A percentile compares a stretch with the other conserved stretches of the same genome.
Conservation (phyloP, 1,140 invertebrate genomes). For the Drosophila navojoa region DNA sequence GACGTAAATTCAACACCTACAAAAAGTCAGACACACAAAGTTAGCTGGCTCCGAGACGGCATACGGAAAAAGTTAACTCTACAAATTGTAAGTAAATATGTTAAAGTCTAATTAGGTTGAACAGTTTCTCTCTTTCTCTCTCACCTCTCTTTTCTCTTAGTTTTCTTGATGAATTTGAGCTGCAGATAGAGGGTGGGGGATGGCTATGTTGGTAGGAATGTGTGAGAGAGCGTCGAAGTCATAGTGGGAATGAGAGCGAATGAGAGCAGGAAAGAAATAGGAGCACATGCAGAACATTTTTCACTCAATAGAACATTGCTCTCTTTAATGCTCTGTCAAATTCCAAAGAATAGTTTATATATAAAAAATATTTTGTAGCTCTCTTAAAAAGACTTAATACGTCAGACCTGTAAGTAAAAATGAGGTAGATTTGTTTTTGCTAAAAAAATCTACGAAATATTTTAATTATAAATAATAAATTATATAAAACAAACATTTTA, state of each 20-base stretch:
- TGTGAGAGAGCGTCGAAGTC: background rate
- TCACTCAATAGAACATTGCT: no score
- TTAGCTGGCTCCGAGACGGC: background rate
- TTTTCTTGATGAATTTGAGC: conserved; percentile 1
- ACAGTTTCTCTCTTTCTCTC: background rate
- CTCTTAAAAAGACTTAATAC: no score
- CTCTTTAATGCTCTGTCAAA: no score
- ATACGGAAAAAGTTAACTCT: conserved; percentile 6
- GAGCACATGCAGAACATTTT: no score
- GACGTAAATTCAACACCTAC: conserved; percentile 73
- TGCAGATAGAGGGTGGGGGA: background rate
- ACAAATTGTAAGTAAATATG: conserved; percentile 21
- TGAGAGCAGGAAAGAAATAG: no score
- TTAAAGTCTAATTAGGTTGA: conserved; percentile 28
- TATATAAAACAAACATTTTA: no score
- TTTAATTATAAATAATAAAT: no score
- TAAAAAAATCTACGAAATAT: no score
- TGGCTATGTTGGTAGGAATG: background rate
- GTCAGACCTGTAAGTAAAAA: no score
- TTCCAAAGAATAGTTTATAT: no score
- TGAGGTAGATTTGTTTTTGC: no score
- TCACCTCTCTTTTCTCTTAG: background rate
- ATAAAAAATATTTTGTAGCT: no score
- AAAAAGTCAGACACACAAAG: conserved; percentile 45
- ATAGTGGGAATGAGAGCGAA: background rate